Base-by-base conservation (phyloP, 2,888 invertebrate species). In the Cyaniris semiargus region DNA sequence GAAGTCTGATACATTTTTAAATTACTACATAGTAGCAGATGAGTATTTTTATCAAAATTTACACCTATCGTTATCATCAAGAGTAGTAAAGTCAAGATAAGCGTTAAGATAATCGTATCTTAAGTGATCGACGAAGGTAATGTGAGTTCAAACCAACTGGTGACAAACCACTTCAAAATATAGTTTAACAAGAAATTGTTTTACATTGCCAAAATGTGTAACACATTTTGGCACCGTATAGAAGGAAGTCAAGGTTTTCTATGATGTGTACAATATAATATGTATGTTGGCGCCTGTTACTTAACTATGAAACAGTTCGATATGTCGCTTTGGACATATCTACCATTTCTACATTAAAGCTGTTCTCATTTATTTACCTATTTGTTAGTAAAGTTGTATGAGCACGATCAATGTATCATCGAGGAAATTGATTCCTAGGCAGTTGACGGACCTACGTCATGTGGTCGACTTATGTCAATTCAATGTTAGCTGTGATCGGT, bases 51-150 rank as follows among this genome's bases (percentile, higher is more conserved):
- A 53, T 5, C 8, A 27, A 53, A 48, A 53, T 74, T 27, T 27
- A 53, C 44, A 53, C 21, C 27, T 18, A 53, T 48, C 23, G 74
- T 74, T 44, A 66, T 66, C 60, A 10, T 27, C 15, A 31, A 66
- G 27, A 66, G 66, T 66, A 27, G 66, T 31, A 8, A n/a, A 71
- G 38, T 77, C 38, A 48, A 76, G 79, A 80, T 80, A 77, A 76
- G 77, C 15, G 44, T 76, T 79, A 79, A 79, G 72, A 72, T 72
- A 48, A 72, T 72, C 72, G 72, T 78, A 77, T 56, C 71, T 53
- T 10, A 75, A 78, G 79, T 76, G 76, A 27, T 7, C 23, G 72
- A 56, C 58, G 70, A 75, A 78, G 76, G 78, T 72, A 23, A 44
- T 48, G 44, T 71, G 3, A 71, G 71, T 3, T 76, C 56, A 76